Evolutionary conservation across 1,140 invertebrate species (phyloP), one percentile per base, ranked within the genome.

Genomic region (Melipona quadrifasciata): DNA sequence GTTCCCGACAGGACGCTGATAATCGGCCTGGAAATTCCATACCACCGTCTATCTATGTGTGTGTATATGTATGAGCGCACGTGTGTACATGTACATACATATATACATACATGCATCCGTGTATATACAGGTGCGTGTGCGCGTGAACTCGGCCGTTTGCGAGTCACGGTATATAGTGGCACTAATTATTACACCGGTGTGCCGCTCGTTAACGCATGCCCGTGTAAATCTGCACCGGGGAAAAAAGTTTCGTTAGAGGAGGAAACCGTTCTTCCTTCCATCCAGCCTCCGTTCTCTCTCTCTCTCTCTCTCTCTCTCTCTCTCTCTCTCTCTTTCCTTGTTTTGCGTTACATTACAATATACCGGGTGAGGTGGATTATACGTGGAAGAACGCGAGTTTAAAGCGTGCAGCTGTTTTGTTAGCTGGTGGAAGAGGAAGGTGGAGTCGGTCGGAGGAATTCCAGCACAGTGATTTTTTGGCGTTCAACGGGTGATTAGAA

Each of bases 181-280:
- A 76, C 73, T 89, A 87, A 91, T 89, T 91, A 89, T 90, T 89
- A 82, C 85, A 84, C 82, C 82, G 86, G 82, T 83, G 82, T 84
- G 85, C 84, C 81, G 87, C 86, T 91, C 87, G 90, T 92, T 90
- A 91, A 91, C 89, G 90, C 90, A 73, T 86, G 80, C 82, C 58
- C 77, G 83, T 86, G 84, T 75, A 82, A 84, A 91, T 82, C 83
- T 79, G 82, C 80, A 47, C 47, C 34, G 57, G 64, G 57, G 19
- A 53, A 76, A 86, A 77, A 81, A 67, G 84, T 82, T 80, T 73
- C 82, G 77, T 47, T 31, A 61, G 77, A 57, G 58, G 57, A 84
- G 82, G 57, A 71, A 67, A n/a, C 58, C 51, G 65, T 55, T 53
- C 31, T 53, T 31, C 51, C 58, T 57, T 31, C 73, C 39, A 17